Percentiles rank a stretch among this genome's conserved stretches.
Evolutionary conservation across 2,113 vertebrate genomes (phyloP).

Genomic region (Suncus etruscus): DNA sequence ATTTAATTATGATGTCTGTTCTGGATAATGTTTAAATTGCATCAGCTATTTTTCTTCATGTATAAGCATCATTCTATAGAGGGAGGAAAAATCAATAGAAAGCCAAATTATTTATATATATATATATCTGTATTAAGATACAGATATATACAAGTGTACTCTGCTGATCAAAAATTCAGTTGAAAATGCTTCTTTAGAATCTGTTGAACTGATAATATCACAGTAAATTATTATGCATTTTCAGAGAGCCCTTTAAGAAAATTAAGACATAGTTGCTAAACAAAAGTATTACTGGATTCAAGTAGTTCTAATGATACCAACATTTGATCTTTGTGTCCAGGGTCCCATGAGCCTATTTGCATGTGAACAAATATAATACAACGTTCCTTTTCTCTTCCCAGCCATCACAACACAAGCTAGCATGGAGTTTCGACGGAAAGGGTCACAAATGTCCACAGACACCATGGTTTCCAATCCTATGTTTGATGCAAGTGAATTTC

Average conservation of each 20-base stretch:
- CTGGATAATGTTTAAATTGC: conserved; percentile 68
- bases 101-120: not conserved
- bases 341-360: conserved; percentile 90
- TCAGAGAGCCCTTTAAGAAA: conserved; percentile 77
- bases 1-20: conserved; percentile 60
- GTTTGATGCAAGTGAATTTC: conserved; percentile 95
- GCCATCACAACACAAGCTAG: conserved; percentile 95
- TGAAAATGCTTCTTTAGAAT: conserved; percentile 57
- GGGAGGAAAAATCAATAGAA: conserved; percentile 55
- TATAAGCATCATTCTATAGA: conserved; percentile 56
- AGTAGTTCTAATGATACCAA: conserved; percentile 86
- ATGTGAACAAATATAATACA: conserved; percentile 80
- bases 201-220: conserved; percentile 63
- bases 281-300: conserved; percentile 84
- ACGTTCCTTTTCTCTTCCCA: conserved; percentile 87
- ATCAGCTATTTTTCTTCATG: conserved; percentile 64
- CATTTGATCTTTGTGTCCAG: conserved; percentile 95
- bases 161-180: conserved; percentile 43
- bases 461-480: conserved; percentile 95
- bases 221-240: conserved; percentile 75
- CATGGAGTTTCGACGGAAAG: conserved; percentile 95
- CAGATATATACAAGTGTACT: conserved; percentile 75
- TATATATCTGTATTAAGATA: conserved; percentile 70
- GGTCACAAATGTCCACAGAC: conserved; percentile 97
- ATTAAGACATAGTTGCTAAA: conserved; percentile 80